A percentile compares a stretch with the other conserved stretches of the same genome.
Conservation (phyloP, 2,797 vertebrate genomes). For the Arrhamphus sclerolepis region DNA sequence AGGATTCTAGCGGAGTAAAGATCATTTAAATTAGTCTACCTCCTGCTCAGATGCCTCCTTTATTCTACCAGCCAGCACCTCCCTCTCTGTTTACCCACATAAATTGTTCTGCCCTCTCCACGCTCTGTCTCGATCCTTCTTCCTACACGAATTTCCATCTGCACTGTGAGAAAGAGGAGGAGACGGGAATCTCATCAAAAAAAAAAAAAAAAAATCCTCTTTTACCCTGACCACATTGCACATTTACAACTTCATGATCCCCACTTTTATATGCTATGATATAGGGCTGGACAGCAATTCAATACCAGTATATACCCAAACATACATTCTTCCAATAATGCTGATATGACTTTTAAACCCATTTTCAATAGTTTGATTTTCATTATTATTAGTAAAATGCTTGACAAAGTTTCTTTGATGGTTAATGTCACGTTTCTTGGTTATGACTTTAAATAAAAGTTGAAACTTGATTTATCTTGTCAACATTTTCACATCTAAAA, state of each 20-base stretch:
- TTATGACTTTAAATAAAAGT: too few species aligned
- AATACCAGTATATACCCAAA: too few species aligned
- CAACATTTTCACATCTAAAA: too few species aligned
- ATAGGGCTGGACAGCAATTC: too few species aligned
- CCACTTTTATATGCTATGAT: background rate
- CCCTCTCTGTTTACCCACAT: conserved; percentile 65
- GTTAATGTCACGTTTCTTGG: too few species aligned
- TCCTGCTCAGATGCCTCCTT: conserved; percentile 63
- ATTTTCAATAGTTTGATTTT: too few species aligned
- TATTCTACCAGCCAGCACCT: conserved; percentile 51
- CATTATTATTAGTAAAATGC: too few species aligned
- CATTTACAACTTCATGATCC: conserved; percentile 10
- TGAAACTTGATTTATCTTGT: too few species aligned
- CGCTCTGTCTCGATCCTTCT: conserved; percentile 29
- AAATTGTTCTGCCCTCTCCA: conserved; percentile 54
- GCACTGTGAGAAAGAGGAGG: conserved; percentile 46
- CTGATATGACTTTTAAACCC: too few species aligned
- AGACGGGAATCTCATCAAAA: conserved; percentile 25
- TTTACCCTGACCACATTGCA: background rate
- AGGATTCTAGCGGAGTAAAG: conserved; percentile 65
- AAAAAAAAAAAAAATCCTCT: conserved; percentile 11
- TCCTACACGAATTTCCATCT: conserved; percentile 46
- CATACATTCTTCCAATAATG: too few species aligned
- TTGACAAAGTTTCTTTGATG: too few species aligned
- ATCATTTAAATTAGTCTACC: conserved; percentile 74